phyloP scores from a whole-genome alignment of 2,888 invertebrate species.

The Harpalus rubripes region DNA sequence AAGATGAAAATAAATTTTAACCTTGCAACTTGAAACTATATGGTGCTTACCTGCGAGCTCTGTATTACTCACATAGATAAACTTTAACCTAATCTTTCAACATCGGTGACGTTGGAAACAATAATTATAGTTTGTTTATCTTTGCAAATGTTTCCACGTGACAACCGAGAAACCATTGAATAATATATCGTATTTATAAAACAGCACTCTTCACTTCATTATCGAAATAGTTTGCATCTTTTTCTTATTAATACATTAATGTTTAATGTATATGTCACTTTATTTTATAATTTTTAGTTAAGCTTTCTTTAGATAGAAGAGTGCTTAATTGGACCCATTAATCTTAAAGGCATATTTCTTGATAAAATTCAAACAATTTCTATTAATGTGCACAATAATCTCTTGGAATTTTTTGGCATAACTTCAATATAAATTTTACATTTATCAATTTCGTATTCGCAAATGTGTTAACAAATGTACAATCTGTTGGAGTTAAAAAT shows the following conservation, averaged over 20 bases:
- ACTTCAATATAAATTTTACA: constrained; percentile 24
- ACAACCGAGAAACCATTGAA: background rate
- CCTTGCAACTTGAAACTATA: constrained; percentile 46
- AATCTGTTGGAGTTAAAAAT: constrained; percentile 3
- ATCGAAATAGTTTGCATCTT: too few relatives aligned
- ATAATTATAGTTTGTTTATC: constrained; percentile 1
- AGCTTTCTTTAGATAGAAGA: too few relatives aligned
- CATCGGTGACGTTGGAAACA: constrained; percentile 9
- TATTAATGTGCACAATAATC: constrained; percentile 30
- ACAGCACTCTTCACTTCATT: too few relatives aligned
- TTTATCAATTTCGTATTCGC: background rate
- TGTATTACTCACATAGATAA: constrained; percentile 12
- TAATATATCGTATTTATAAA: background rate
- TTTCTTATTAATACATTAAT: too few relatives aligned
- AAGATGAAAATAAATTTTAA: background rate
- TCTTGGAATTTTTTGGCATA: constrained; percentile 12
- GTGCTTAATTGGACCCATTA: background rate
- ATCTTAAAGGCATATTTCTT: background rate
- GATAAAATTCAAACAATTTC: constrained; percentile 30
- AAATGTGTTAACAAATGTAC: constrained; percentile 19
- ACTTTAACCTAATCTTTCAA: background rate
- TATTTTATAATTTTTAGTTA: too few relatives aligned
- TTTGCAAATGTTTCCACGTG: background rate
- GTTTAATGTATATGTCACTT: too few relatives aligned
- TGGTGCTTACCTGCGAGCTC: background rate